Base-by-base conservation (phyloP, 2,113 vertebrate genomes). In the Fulmarus glacialis region DNA sequence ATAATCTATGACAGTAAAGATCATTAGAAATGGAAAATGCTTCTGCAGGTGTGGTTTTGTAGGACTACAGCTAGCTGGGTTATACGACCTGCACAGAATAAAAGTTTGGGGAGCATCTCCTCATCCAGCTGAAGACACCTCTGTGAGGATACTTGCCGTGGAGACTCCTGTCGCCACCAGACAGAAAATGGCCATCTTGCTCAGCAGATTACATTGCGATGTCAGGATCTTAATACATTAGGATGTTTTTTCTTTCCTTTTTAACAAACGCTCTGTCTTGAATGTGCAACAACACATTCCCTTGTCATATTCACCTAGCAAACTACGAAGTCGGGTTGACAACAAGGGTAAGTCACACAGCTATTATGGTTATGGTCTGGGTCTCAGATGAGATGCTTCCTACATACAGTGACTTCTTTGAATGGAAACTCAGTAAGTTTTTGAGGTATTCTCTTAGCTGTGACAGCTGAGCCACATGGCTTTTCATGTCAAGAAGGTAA, bases 241-340 rank as follows among this genome's bases (percentile, higher is more conserved):
- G 9, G 10, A 5, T n/a, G 2, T 1, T 1, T 1, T 1, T 11
- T n/a, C 56, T 71, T 36, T 29, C 2, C 3, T 15, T 84, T 74
- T 66, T 73, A 56, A 26, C 16, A 59, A 55, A 40, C 0, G 1
- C 13, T 27, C 6, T 79, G 4, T 36, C n/a, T 68, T 78, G n/a
- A 91, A 74, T 11, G 8, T 36, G 24, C 29, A 73, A 19, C 12
- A 90, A 24, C 7, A 27, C 7, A 32, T 42, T 71, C 11, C 4
- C 30, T 43, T 71, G 10, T 56, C 26, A 36, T 66, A 36, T 29
- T 70, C 23, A 74, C 11, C 23, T 34, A 43, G 15, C 13, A 73
- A 16, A 38, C 26, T 60, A 50, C 3, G 2, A 52, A 64, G 17
- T 20, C 1, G 4, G 10, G 11, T 30, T 70, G 56, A 52, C 5